Evolutionary conservation across 2,888 invertebrate genomes (phyloP).

Genomic region (Melieria picta): DNA sequence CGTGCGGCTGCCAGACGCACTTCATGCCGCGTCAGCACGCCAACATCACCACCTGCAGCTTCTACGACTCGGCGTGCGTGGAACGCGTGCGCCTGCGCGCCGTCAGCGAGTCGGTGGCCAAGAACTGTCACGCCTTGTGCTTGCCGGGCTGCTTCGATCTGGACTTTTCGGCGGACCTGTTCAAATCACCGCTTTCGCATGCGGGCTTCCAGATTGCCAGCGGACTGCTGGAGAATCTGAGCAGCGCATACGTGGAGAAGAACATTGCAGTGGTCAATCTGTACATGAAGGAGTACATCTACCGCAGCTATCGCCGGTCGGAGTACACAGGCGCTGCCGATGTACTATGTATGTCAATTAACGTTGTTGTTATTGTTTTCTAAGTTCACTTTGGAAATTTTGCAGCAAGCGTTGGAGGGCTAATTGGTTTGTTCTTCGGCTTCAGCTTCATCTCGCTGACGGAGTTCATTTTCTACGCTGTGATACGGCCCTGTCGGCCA

Average conservation of each 20-base stretch:
- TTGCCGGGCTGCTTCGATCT: constrained; percentile 78
- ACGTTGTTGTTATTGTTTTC: too few species aligned
- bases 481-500: constrained; percentile 68
- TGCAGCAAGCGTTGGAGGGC: constrained; percentile 81
- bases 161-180: constrained; percentile 71
- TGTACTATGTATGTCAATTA: constrained; percentile 74
- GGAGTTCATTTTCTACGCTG: constrained; percentile 76
- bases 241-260: constrained; percentile 50
- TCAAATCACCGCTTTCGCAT: constrained; percentile 68
- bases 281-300: constrained; percentile 75
- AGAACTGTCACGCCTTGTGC: constrained; percentile 67
- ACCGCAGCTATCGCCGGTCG: constrained; percentile 75
- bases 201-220: constrained; percentile 41
- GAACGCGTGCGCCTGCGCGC: constrained; percentile 46
- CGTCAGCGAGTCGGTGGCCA: constrained; percentile 5
- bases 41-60: constrained; percentile 74
- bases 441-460: constrained; percentile 81
- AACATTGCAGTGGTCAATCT: constrained; percentile 78
- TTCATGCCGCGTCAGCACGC: constrained; percentile 69
- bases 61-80: constrained; percentile 72
- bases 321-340: constrained; percentile 82
- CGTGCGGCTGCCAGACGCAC: constrained; percentile 48
- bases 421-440: constrained; percentile 81
- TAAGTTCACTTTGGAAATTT: constrained; percentile 42
- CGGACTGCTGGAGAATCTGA: constrained; percentile 41